Evolutionary conservation across 2,888 invertebrate species (phyloP), one percentile per base, ranked within the genome.

Genomic region (Ornithoptera alexandrae): DNA sequence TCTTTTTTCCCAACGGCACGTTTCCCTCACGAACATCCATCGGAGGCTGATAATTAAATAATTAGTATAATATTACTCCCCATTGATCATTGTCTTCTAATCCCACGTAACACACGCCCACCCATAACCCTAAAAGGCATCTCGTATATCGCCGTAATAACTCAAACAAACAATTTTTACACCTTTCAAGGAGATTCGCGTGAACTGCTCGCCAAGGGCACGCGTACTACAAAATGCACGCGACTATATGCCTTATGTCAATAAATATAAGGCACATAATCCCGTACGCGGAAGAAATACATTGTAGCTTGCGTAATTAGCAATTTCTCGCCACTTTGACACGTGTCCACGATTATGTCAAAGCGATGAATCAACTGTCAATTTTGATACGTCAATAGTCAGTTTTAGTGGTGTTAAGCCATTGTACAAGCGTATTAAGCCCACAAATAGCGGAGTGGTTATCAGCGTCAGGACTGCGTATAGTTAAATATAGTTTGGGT

Each of bases 181-280:
- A 87, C 84, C 76, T 85, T 67, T 73, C 84, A 86, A 87, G 84
- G 84, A 79, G 72, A 72, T 62, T 50, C 66, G 72, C 71, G 36
- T 74, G 70, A 73, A 74, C 71, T 71, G 69, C 58, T 67, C 71
- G 65, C 36, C 61, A 68, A 73, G 72, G 72, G 66, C 72, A 67
- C 42, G 67, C 57, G 59, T 24, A 58, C 4, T 24, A 12, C 36
- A n/a, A 0, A 1, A 36, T 17, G 53, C 39, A 65, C 12, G 24
- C 30, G 36, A 65, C 2, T 65, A 42, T 69, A 53, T 0, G 42
- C 39, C 18, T 56, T 69, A 63, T 42, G 1, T 3, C 0, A 5
- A 1, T 10, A 3, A 0, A 8, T 24, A 56, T 59, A 65, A 69
- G 42, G 12, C 56, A 3, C 53, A 42, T 57, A 65, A 17, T 56